A percentile compares a stretch with the other conserved stretches of the same genome.
phyloP scores from a whole-genome alignment of 2,888 invertebrate species.

The Phlogophora meticulosa region DNA sequence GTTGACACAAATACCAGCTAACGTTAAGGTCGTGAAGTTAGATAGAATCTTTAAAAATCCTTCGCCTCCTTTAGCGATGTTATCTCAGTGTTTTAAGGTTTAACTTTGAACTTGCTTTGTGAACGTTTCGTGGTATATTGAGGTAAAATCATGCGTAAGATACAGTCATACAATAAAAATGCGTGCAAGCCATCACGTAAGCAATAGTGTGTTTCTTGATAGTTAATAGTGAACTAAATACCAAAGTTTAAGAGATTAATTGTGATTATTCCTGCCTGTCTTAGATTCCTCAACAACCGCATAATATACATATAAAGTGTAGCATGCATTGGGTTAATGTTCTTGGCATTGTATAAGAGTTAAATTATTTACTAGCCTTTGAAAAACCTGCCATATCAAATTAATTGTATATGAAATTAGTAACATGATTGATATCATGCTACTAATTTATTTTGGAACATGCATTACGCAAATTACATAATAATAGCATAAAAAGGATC shows the following conservation, averaged over 20 bases:
- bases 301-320: no score
- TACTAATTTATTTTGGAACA: no score
- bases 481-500: no score
- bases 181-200: slow-evolving; percentile 12
- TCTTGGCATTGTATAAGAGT: no score
- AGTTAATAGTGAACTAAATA: neutral
- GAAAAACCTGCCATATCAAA: no score
- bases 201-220: neutral
- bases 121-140: slow-evolving; percentile 1
- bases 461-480: no score
- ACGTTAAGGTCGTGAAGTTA: slow-evolving; percentile 17
- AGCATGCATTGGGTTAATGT: no score
- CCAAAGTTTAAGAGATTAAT: neutral
- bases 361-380: no score
- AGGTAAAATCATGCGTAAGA: slow-evolving; percentile 16
- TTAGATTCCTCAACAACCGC: no score
- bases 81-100: slow-evolving; percentile 31
- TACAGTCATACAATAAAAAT: neutral
- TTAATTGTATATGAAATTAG: no score
- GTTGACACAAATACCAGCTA: slow-evolving; percentile 16
- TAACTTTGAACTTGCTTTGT: slow-evolving; percentile 26
- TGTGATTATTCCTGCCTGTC: no score
- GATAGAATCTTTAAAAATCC: slow-evolving; percentile 34
- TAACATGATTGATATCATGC: no score
- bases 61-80: slow-evolving; percentile 30